Conservation (phyloP, 2,888 invertebrate species). For the Hyles lineata region DNA sequence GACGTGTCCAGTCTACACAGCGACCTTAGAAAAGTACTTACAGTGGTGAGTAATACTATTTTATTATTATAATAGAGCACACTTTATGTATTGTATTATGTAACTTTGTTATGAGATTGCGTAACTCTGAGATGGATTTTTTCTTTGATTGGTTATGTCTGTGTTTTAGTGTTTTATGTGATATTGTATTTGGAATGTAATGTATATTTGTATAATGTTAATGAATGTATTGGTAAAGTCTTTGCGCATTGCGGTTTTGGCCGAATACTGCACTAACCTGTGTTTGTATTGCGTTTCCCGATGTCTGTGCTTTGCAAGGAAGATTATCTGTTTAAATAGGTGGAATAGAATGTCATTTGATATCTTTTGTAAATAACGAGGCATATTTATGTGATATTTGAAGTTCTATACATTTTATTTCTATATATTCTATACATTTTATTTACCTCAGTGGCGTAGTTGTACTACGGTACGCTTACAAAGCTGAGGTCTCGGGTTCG, state of each 20-base stretch:
- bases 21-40: slow-evolving; percentile 89
- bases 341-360: too few species aligned
- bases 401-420: too few species aligned
- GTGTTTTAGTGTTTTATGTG: not conserved
- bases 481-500: too few species aligned
- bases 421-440: too few species aligned
- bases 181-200: not conserved
- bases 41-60: slow-evolving; percentile 85
- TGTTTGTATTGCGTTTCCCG: not conserved
- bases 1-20: slow-evolving; percentile 90
- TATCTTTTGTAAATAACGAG: too few species aligned
- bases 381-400: too few species aligned
- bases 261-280: not conserved
- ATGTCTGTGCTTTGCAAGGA: not conserved
- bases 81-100: not conserved
- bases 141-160: not conserved
- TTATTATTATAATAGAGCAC: not conserved
- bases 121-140: not conserved
- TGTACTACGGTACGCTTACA: too few species aligned
- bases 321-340: not conserved
- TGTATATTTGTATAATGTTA: not conserved
- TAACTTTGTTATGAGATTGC: not conserved
- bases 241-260: slow-evolving; percentile 11
- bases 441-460: too few species aligned
- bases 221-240: not conserved